A percentile compares a stretch with the other conserved stretches of the same genome.
These are phyloP conservation scores for Cephalopachus bancanus DNA, from an alignment of 2,797 vertebrate genomes.

Conservation along the genomic window DNA sequence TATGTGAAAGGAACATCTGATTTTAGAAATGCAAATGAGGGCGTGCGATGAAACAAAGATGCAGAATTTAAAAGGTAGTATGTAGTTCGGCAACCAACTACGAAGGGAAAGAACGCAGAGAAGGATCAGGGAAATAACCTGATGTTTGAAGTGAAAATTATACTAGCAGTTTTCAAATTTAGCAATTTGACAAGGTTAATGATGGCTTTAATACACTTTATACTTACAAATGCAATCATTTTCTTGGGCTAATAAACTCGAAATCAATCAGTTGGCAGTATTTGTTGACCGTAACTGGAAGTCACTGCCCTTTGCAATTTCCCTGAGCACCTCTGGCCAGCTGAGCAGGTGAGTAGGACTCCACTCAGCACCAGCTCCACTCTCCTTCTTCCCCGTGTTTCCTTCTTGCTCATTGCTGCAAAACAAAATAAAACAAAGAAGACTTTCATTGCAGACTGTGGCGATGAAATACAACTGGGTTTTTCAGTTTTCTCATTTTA, in stretches of 20 bases:
- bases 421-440: neutral
- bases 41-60: slow-evolving; percentile 72
- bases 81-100: slow-evolving; percentile 58
- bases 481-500: neutral
- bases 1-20: slow-evolving; percentile 82
- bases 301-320: neutral
- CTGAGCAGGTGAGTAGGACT: fast-evolving
- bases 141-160: slow-evolving; percentile 70
- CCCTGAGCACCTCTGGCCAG: neutral
- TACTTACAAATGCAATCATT: slow-evolving; percentile 46
- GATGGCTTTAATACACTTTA: slow-evolving; percentile 55
- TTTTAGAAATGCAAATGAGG: slow-evolving; percentile 84
- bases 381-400: neutral
- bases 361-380: fast-evolving
- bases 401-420: neutral
- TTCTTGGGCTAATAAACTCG: slow-evolving; percentile 41
- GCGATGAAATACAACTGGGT: neutral
- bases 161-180: slow-evolving; percentile 63
- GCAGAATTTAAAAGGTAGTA: slow-evolving; percentile 73
- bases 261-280: neutral
- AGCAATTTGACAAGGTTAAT: slow-evolving; percentile 74
- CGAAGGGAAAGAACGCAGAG: slow-evolving; percentile 19
- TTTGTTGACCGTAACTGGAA: neutral
- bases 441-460: neutral
- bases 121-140: slow-evolving; percentile 61